Evolutionary conservation across 1,140 invertebrate species (phyloP).

Genomic region (Eupristina koningsbergeri): DNA sequence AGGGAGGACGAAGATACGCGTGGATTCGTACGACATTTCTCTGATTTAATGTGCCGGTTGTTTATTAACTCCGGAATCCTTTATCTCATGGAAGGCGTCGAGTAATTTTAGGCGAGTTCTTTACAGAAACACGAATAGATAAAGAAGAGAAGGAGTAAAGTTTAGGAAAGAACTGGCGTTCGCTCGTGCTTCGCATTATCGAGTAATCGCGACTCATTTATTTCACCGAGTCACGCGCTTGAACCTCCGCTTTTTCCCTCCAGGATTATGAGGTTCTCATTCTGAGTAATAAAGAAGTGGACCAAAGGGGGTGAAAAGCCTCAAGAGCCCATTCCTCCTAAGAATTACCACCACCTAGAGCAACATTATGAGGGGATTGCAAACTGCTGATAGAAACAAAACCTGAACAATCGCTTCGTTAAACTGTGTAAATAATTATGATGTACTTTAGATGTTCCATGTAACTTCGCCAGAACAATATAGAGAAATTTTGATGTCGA

Average conservation of each 20-base stretch:
- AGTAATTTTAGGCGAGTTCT: constrained; percentile 36
- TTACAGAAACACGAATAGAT: constrained; percentile 44
- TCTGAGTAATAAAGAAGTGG: constrained; percentile 56
- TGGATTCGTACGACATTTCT: constrained; percentile 2
- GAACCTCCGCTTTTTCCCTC: constrained; percentile 40
- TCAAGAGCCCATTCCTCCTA: too few species aligned
- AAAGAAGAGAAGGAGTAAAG: constrained; percentile 55
- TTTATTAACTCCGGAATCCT: constrained; percentile 35
- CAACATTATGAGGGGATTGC: background rate
- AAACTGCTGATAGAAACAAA: background rate
- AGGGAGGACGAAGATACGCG: too few species aligned
- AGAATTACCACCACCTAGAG: background rate
- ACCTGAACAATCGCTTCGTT: constrained; percentile 43
- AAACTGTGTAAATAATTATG: constrained; percentile 38
- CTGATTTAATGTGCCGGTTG: background rate
- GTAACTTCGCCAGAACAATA: too few species aligned
- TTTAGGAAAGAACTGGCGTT: background rate
- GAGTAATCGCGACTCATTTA: constrained; percentile 57
- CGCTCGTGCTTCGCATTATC: constrained; percentile 46
- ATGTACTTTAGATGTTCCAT: too few species aligned
- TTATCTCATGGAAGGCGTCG: background rate
- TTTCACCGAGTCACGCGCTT: constrained; percentile 57
- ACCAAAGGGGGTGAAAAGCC: constrained; percentile 8
- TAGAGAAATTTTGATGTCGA: too few species aligned
- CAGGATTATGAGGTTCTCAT: constrained; percentile 57